Evolutionary conservation across 2,888 invertebrate species (phyloP).

Genomic region (Lithophane leautieri): DNA sequence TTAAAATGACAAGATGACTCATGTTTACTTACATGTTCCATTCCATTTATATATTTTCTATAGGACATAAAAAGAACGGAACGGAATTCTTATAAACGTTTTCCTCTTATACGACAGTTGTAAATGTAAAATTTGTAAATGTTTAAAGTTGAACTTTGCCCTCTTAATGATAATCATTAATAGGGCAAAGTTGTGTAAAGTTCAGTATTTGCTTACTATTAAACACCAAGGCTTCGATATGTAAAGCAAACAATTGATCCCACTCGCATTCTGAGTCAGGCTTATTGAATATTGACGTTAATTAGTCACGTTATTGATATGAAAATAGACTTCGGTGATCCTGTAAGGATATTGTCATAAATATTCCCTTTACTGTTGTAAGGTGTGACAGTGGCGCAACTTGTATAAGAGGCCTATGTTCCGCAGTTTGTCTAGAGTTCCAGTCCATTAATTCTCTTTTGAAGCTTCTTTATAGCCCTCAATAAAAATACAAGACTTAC

Average conservation of each 20-base stretch:
- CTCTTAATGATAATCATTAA: neutral
- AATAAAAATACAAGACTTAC: too few species aligned
- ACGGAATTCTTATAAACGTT: neutral
- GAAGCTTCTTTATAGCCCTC: neutral
- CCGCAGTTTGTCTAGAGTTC: too few species aligned
- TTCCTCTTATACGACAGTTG: neutral
- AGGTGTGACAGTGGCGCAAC: too few species aligned
- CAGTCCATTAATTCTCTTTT: neutral
- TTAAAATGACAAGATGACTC: conserved; percentile 17
- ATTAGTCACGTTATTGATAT: neutral
- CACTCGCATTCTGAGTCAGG: conserved; percentile 30
- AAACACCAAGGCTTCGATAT: conserved; percentile 29
- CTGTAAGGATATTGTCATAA: neutral
- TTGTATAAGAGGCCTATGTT: neutral
- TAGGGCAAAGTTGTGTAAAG: conserved; percentile 30
- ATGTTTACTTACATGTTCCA: conserved; percentile 1
- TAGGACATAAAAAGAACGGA: neutral
- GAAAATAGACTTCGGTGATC: neutral
- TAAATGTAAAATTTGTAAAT: neutral
- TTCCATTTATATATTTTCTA: conserved; percentile 3
- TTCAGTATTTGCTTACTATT: conserved; percentile 21
- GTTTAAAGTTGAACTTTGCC: neutral
- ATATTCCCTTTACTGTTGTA: neutral
- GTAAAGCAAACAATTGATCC: conserved; percentile 10
- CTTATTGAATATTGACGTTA: neutral